Conservation (phyloP, 2,113 vertebrate species). For the Oreochromis niloticus region DNA sequence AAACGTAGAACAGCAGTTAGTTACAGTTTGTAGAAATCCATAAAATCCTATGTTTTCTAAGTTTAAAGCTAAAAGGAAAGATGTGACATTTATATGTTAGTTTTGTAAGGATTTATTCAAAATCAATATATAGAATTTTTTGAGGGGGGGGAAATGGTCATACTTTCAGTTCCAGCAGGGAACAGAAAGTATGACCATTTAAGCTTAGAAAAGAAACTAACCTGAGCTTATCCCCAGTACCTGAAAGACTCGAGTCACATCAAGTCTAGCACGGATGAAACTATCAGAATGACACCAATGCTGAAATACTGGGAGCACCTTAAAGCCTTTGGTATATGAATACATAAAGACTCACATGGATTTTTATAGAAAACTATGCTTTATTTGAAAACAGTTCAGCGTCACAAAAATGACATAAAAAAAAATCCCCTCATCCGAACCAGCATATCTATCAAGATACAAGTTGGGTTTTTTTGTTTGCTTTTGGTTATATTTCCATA, state of each 20-base stretch:
- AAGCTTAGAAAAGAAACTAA: not conserved
- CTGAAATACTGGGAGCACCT: not conserved
- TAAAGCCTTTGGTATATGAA: not conserved
- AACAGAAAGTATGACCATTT: not conserved
- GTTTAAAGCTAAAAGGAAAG: not conserved
- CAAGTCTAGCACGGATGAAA: not conserved
- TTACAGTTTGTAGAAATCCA: no score
- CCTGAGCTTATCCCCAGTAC: not conserved
- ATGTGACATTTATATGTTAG: not conserved
- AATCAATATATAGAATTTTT: not conserved
- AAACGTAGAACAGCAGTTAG: not conserved
- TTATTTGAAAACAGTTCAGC: conserved; percentile 43
- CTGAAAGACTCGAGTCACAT: not conserved
- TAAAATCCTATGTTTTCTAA: not conserved
- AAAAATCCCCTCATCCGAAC: not conserved
- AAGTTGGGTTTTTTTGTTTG: not conserved
- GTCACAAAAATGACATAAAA: not conserved
- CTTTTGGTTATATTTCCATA: not conserved
- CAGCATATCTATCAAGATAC: not conserved
- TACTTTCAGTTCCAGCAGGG: not conserved
- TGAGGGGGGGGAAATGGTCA: not conserved
- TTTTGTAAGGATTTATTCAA: not conserved
- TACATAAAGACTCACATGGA: not conserved
- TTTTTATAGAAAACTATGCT: conserved; percentile 18
- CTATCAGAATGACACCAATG: not conserved